A percentile compares a stretch with the other conserved stretches of the same genome.
phyloP scores from a whole-genome alignment of 2,888 invertebrate species.

The Epinotia ramella region DNA sequence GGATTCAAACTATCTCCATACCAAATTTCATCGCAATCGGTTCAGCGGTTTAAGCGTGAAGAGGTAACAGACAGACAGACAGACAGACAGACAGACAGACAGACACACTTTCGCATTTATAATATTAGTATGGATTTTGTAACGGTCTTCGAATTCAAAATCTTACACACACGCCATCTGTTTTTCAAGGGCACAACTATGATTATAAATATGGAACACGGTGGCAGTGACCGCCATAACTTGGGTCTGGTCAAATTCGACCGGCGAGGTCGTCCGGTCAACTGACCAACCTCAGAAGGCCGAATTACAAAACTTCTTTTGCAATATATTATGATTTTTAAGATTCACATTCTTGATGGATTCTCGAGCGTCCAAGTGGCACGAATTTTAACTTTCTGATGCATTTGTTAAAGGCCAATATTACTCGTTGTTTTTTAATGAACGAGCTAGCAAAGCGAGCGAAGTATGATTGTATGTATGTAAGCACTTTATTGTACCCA shows the following conservation, averaged over 20 bases:
- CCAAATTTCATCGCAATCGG: too few relatives aligned
- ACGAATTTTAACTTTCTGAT: neutral
- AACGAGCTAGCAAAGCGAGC: too few relatives aligned
- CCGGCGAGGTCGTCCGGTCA: slow-evolving; percentile 50
- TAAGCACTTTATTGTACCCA: too few relatives aligned
- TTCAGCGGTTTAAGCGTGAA: too few relatives aligned
- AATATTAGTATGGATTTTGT: too few relatives aligned
- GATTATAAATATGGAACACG: slow-evolving; percentile 45
- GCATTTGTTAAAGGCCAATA: too few relatives aligned
- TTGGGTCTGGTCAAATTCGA: slow-evolving; percentile 47
- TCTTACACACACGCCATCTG: neutral
- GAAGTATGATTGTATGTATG: too few relatives aligned
- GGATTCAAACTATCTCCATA: too few relatives aligned
- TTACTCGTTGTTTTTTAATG: too few relatives aligned
- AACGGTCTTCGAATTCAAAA: slow-evolving; percentile 3
- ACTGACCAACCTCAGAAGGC: slow-evolving; percentile 48
- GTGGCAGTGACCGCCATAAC: slow-evolving; percentile 50
- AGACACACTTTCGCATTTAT: too few relatives aligned
- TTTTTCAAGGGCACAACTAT: slow-evolving; percentile 31
- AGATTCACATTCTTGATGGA: slow-evolving; percentile 37
- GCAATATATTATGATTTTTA: slow-evolving; percentile 45
- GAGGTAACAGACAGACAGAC: too few relatives aligned
- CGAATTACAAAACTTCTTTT: slow-evolving; percentile 47
- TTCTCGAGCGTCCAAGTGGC: neutral
- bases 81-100: too few relatives aligned